Conservation (phyloP, 2,113 vertebrate species). For the Periophthalmodon schlosseri region DNA sequence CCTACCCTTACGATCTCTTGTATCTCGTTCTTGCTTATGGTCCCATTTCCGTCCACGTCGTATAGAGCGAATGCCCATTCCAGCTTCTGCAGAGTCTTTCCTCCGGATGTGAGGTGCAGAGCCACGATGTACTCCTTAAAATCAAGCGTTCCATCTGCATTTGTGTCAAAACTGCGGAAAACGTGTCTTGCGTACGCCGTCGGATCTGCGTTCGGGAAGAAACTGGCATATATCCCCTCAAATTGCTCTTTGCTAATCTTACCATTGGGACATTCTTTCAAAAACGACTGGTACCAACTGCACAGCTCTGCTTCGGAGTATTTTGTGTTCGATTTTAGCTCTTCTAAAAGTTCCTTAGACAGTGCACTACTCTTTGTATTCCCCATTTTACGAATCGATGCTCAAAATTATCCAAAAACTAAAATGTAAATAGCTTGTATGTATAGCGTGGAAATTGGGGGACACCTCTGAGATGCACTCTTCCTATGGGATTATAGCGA, state of each 20-base stretch:
- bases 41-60: constrained; percentile 85
- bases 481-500: constrained; percentile 69
- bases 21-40: constrained; percentile 82
- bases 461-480: constrained; percentile 35
- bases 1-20: constrained; percentile 80
- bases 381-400: constrained; percentile 70
- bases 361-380: constrained; percentile 81
- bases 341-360: constrained; percentile 81
- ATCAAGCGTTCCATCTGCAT: constrained; percentile 81
- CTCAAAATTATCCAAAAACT: not conserved
- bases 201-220: constrained; percentile 81
- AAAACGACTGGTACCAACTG: constrained; percentile 82
- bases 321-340: constrained; percentile 82
- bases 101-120: constrained; percentile 83
- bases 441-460: constrained; percentile 11
- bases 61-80: constrained; percentile 85
- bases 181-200: constrained; percentile 80
- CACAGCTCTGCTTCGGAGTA: constrained; percentile 78
- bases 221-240: constrained; percentile 82
- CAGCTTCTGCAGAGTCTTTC: constrained; percentile 81
- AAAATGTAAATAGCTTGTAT: not conserved
- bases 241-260: constrained; percentile 81
- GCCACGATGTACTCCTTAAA: constrained; percentile 86
- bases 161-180: constrained; percentile 84
- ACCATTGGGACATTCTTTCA: constrained; percentile 81